Percentiles rank a stretch among this genome's conserved stretches.
Conservation (phyloP, 1,140 invertebrate species). For the Aphelinus certus region DNA sequence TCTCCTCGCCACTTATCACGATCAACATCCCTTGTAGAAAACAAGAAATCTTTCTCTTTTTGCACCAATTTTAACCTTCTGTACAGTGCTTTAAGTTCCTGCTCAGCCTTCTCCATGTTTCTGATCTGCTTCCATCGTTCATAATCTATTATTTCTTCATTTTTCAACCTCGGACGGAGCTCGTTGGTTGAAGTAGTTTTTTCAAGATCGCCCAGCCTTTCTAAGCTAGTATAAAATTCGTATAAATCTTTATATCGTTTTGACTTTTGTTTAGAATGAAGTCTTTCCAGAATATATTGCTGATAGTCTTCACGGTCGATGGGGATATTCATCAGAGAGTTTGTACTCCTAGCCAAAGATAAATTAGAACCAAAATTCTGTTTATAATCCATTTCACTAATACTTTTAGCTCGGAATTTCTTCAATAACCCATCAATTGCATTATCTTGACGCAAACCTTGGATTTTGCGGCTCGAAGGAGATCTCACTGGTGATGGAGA, state of each 20-base stretch:
- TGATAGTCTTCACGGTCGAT: constrained; percentile 72
- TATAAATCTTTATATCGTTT: constrained; percentile 86
- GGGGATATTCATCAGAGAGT: constrained; percentile 61
- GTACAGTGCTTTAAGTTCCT: constrained; percentile 82
- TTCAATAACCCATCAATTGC: constrained; percentile 37
- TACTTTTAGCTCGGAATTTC: constrained; percentile 71
- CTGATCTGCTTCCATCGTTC: constrained; percentile 85
- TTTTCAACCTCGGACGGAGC: constrained; percentile 74
- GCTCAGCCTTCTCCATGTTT: constrained; percentile 81
- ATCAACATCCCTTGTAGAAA: constrained; percentile 76
- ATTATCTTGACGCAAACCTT: constrained; percentile 59
- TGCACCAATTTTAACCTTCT: constrained; percentile 81
- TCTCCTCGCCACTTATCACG: constrained; percentile 80
- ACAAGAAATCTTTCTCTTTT: constrained; percentile 85
- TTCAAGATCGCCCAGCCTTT: constrained; percentile 85
- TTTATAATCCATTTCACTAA: constrained; percentile 66
- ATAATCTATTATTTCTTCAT: constrained; percentile 85
- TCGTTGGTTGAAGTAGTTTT: constrained; percentile 77
- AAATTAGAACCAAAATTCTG: constrained; percentile 55
- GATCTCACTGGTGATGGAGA: constrained; percentile 71
- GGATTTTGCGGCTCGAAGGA: constrained; percentile 74
- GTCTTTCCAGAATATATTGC: constrained; percentile 76
- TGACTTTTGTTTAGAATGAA: constrained; percentile 78
- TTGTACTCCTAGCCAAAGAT: constrained; percentile 61
- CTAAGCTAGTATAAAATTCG: constrained; percentile 86